A percentile compares a stretch with the other conserved stretches of the same genome.
Evolutionary conservation across 2,888 invertebrate genomes (phyloP).

Genomic region (Arrhopalites spinosus): DNA sequence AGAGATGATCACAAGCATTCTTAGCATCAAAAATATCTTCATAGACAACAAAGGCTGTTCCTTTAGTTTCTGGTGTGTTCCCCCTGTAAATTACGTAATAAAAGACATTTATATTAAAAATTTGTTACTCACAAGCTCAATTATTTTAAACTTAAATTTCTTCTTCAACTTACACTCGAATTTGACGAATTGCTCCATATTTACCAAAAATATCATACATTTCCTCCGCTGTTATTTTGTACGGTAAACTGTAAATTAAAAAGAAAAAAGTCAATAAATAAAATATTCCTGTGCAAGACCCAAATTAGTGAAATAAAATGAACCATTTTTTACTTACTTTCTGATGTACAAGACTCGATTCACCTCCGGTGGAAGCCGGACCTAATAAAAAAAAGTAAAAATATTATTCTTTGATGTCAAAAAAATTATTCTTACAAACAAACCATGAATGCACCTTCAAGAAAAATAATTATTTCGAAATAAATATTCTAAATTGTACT

Average conservation of each 20-base stretch:
- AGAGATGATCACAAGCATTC: conserved; percentile 98
- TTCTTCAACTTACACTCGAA: conserved; percentile 67
- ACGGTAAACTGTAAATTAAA: too few relatives aligned
- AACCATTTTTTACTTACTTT: too few relatives aligned
- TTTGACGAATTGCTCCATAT: conserved; percentile 98
- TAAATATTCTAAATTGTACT: too few relatives aligned
- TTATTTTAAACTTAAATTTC: conserved; percentile 7
- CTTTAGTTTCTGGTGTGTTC: conserved; percentile 95
- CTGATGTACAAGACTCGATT: conserved; percentile 95
- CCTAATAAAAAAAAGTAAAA: conserved; percentile 65
- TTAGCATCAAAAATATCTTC: conserved; percentile 99
- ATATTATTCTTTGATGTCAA: neutral
- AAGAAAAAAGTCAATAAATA: too few relatives aligned
- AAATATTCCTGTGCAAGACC: too few relatives aligned
- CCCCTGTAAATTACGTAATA: conserved; percentile 69
- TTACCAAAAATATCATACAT: conserved; percentile 99
- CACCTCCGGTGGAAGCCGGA: conserved; percentile 96
- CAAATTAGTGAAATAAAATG: too few relatives aligned
- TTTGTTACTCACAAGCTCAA: neutral
- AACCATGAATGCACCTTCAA: neutral
- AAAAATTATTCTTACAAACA: neutral
- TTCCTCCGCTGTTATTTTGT: conserved; percentile 99
- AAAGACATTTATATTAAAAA: conserved; percentile 2
- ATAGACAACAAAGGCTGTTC: conserved; percentile 99
- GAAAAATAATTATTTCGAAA: too few relatives aligned